Evolutionary conservation across 2,797 vertebrate genomes (phyloP), one percentile per base, ranked within the genome.

Genomic region (Eupleurogrammus muticus): DNA sequence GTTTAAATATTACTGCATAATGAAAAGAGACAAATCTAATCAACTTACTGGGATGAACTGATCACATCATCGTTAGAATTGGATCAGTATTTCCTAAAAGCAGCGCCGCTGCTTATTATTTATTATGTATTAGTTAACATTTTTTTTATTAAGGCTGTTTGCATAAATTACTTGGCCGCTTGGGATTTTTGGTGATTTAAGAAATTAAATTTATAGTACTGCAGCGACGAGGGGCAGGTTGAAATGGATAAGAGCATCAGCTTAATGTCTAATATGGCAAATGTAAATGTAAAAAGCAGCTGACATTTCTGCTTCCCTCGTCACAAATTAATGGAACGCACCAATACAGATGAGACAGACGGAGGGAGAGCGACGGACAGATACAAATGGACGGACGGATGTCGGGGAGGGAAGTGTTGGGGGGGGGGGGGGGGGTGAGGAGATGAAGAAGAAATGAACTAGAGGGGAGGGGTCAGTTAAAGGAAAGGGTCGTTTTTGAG

Each of bases 271-370:
- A 35, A 74, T 65, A 61, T 52, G 49, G 20, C 50, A 73, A 80
- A 85, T 60, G 66, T 23, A 71, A 80, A 81, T 79, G 71, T 65
- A 71, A 73, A 80, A 79, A 68, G 58, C 51, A 66, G 50, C 46
- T 87, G 76, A 83, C 74, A 79, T 86, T 78, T 87, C n/a, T 13
- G 17, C 54, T 81, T 73, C 67, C 59, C 64, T 84, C 66, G 71
- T 70, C 46, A 56, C 61, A 80, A 72, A 78, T 85, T 65, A 79
- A 75, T 73, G 57, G 72, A 80, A 80, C 1, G 6, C 46, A 69
- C 66, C 57, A 63, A 70, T 20, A 49, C 24, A 61, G 62, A 58
- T 32, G 10, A 35, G 20, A 58, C 53, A 36, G 17, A 66, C n/a
- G 56, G 57, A 48, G 60, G 53, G 10, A 21, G 36, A 8, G 17